Evolutionary conservation across 2,113 vertebrate species (phyloP).

Genomic region (Nannobrachium achirus): DNA sequence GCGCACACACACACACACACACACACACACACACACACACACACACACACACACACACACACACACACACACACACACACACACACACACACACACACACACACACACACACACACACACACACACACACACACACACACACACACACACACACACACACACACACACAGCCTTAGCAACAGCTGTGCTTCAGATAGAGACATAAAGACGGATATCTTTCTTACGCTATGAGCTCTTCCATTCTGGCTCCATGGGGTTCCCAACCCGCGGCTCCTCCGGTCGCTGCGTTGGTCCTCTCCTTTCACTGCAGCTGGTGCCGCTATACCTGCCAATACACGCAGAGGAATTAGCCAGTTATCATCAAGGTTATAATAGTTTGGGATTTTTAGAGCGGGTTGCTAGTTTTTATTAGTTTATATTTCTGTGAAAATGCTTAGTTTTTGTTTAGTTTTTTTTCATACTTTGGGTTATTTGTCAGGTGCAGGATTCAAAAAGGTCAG

Average conservation of each 20-base stretch:
- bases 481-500: too few species aligned
- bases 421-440: too few species aligned
- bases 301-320: constrained; percentile 10
- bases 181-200: constrained; percentile 26
- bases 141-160: not conserved
- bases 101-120: too few species aligned
- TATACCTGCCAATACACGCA: constrained; percentile 50
- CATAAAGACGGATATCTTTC: constrained; percentile 15
- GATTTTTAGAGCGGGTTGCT: too few species aligned
- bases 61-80: too few species aligned
- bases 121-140: not conserved
- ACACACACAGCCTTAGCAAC: not conserved
- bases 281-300: constrained; percentile 23
- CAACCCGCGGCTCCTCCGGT: constrained; percentile 32
- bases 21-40: not conserved
- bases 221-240: constrained; percentile 76
- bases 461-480: too few species aligned
- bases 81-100: not conserved
- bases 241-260: constrained; percentile 61
- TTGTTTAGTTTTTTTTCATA: too few species aligned
- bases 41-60: too few species aligned
- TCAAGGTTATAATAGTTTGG: too few species aligned
- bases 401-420: too few species aligned
- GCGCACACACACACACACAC: not conserved
- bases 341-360: constrained; percentile 8